These are phyloP conservation scores for Drosophila pseudotalamancana DNA, from an alignment of 2,888 invertebrate species.

Conservation along the genomic window DNA sequence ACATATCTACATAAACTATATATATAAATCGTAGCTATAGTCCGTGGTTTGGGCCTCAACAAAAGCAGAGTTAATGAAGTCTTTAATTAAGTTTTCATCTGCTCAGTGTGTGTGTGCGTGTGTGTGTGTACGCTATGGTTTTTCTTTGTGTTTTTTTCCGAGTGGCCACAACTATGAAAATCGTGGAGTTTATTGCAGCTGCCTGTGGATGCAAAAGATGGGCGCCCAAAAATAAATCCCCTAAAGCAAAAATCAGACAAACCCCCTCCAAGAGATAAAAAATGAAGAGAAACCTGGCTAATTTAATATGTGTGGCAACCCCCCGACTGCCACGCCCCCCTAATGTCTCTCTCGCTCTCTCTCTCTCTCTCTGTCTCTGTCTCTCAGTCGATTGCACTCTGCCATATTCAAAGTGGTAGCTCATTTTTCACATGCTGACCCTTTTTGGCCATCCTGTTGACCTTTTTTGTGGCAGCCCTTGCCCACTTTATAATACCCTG, in stretches of 20 bases:
- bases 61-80: slow-evolving; percentile 69
- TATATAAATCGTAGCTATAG: neutral
- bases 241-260: slow-evolving; percentile 32
- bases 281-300: slow-evolving; percentile 39
- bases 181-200: slow-evolving; percentile 24
- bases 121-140: slow-evolving; percentile 14
- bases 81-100: slow-evolving; percentile 70
- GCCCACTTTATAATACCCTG: neutral
- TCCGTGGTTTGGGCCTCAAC: slow-evolving; percentile 28
- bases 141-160: slow-evolving; percentile 4
- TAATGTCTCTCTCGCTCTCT: neutral
- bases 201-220: slow-evolving; percentile 29
- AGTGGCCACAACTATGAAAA: slow-evolving; percentile 40
- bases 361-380: neutral
- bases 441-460: slow-evolving; percentile 54
- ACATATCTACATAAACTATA: slow-evolving; percentile 10
- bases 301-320: slow-evolving; percentile 60
- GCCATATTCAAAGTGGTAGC: slow-evolving; percentile 61
- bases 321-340: neutral
- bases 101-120: slow-evolving; percentile 1
- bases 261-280: too few species aligned
- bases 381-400: slow-evolving; percentile 22
- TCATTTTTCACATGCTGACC: slow-evolving; percentile 67
- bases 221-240: slow-evolving; percentile 37
- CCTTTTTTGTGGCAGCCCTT: slow-evolving; percentile 54